Conservation (phyloP, 2,113 vertebrate genomes). For the Sapajus apella region DNA sequence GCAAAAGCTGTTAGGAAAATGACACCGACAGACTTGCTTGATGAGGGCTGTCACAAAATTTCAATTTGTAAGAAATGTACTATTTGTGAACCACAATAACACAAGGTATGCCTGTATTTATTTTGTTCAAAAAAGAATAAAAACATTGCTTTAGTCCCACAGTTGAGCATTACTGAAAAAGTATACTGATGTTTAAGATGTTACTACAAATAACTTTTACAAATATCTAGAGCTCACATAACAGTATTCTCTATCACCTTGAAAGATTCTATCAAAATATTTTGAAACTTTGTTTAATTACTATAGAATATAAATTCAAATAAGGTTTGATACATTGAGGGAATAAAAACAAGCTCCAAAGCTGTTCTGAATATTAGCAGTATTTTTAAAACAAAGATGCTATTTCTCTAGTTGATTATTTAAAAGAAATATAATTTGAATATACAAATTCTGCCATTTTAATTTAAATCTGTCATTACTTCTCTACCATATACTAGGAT, state of each 20-base stretch:
- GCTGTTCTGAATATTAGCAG: background rate
- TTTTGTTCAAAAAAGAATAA: background rate
- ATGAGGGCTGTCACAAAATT: background rate
- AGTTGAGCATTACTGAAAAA: background rate
- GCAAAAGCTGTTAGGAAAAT: background rate
- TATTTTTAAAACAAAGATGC: background rate
- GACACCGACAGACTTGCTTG: background rate
- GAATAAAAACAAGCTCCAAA: constrained; percentile 21
- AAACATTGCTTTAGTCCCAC: background rate
- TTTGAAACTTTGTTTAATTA: background rate
- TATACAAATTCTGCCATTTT: background rate
- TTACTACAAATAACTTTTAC: background rate
- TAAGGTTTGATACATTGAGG: background rate
- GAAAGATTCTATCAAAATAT: background rate
- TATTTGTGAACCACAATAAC: background rate
- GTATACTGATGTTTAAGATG: background rate
- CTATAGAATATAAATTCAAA: background rate
- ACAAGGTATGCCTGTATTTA: background rate
- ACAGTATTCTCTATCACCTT: background rate
- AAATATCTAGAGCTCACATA: background rate
- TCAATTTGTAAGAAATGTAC: background rate
- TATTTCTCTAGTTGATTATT: background rate
- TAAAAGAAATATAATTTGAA: background rate
- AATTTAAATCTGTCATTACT: background rate
- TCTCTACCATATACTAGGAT: background rate